Base-by-base conservation (phyloP, 2,888 invertebrate genomes). In the Dendrolimus pini region DNA sequence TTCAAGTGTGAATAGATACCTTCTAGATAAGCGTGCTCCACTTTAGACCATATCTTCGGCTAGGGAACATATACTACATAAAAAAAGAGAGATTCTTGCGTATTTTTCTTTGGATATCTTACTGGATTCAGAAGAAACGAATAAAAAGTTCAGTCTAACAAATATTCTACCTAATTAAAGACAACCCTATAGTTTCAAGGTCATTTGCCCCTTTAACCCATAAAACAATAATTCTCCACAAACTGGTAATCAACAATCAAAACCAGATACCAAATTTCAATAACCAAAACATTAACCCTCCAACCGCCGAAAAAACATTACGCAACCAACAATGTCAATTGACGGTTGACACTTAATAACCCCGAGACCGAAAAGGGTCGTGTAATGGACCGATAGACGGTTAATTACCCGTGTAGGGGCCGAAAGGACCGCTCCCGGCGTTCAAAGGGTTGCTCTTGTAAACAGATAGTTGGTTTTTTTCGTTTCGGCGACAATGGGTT, bases 371-470 rank as follows among this genome's bases (percentile, higher is more conserved):
- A 72, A 78, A 79, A 80, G 78, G 80, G 78, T 72, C 66, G 67
- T 74, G 72, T 77, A 82, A 82, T 80, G 77, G 79, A 75, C 69
- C 81, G 73, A 78, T 80, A 74, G 78, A 69, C 70, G 74, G 80
- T 80, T 83, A 83, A 83, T 83, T 82, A 80, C 78, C 72, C 66
- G 62, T 65, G 62, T 58, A 55, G 62, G 70, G 67, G 55, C 66
- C 56, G 56, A 55, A 62, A 64, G 64, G 53, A 63, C 64, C 67
- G 64, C 60, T 58, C 67, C 57, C 55, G 47, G 47, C 47, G 9
- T 12, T 10, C 47, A 47, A 47, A 47, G 47, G 47, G 47, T 47
- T 47, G 47, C 47, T 47, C 47, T 47, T 47, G 47, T 47, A 47
- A 47, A 47, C 47, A 47, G 47, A 47, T 47, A 47, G 47, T 47